Conservation (phyloP, 2,888 invertebrate genomes). For the Emmelina monodactyla region DNA sequence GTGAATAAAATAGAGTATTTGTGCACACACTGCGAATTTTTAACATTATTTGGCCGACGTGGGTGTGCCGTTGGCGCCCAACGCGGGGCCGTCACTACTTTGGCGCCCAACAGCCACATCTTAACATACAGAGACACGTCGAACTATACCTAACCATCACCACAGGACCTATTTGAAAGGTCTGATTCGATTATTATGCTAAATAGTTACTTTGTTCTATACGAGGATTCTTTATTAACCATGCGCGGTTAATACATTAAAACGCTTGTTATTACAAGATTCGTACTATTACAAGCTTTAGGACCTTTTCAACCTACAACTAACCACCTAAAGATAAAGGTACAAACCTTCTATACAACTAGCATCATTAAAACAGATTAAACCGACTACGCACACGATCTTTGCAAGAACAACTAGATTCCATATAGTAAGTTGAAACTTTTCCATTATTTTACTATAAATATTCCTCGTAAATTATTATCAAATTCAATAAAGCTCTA, state of each 20-base stretch:
- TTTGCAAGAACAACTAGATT: constrained; percentile 42
- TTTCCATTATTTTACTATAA: constrained; percentile 28
- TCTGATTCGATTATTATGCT: constrained; percentile 44
- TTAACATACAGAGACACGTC: constrained; percentile 10
- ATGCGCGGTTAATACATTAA: constrained; percentile 31
- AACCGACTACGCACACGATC: constrained; percentile 41
- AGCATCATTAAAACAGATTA: constrained; percentile 56
- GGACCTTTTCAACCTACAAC: constrained; percentile 36
- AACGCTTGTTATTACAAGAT: constrained; percentile 44
- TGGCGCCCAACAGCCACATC: constrained; percentile 9
- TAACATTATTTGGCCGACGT: constrained; percentile 3
- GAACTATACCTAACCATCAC: constrained; percentile 24
- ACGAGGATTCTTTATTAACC: constrained; percentile 40
- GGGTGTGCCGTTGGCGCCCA: constrained; percentile 23
- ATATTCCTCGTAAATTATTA: constrained; percentile 62
- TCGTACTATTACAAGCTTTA: constrained; percentile 48
- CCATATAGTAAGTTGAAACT: constrained; percentile 45
- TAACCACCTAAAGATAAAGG: constrained; percentile 37
- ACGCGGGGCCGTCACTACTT: constrained; percentile 13
- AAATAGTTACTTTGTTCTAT: constrained; percentile 42
- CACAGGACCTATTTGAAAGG: constrained; percentile 24
- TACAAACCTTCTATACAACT: constrained; percentile 38
- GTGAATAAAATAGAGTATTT: constrained; percentile 54
- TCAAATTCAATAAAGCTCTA: constrained; percentile 67
- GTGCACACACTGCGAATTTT: constrained; percentile 35